Conservation (phyloP, 2,113 vertebrate species). For the Gadus macrocephalus region DNA sequence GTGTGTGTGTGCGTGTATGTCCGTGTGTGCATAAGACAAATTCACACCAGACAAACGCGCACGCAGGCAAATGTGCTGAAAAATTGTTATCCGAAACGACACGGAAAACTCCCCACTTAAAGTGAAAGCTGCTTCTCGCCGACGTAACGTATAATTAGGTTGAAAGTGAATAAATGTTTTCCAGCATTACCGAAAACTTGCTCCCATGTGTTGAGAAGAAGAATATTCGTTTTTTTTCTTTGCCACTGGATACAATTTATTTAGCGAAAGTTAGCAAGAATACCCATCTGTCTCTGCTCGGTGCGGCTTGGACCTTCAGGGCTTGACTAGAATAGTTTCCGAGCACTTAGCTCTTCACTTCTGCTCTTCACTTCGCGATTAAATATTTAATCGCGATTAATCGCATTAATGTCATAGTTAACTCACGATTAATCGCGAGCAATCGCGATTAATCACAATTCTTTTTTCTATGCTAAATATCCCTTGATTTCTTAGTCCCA, state of each 20-base stretch:
- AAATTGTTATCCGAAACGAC: background rate
- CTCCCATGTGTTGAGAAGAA: slow-evolving; percentile 39
- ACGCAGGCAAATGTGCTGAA: background rate
- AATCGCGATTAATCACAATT: no score
- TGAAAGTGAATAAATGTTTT: slow-evolving; percentile 50
- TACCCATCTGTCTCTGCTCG: slow-evolving; percentile 42
- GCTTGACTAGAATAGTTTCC: slow-evolving; percentile 21
- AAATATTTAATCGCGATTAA: no score
- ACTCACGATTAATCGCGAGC: no score
- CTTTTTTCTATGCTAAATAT: no score
- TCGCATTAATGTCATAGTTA: no score
- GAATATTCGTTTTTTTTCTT: background rate
- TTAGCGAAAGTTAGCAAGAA: slow-evolving; percentile 54
- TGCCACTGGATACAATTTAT: slow-evolving; percentile 57
- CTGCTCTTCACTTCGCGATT: no score
- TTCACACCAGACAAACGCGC: no score
- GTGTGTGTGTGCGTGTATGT: no score
- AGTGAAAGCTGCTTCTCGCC: slow-evolving; percentile 45
- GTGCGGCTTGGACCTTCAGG: slow-evolving; percentile 20
- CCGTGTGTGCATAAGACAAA: no score
- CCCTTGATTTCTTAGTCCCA: no score
- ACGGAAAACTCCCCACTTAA: background rate
- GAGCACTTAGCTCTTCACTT: no score
- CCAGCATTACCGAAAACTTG: slow-evolving; percentile 39
- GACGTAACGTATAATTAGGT: slow-evolving; percentile 49